Conservation (phyloP, 2,888 invertebrate species). For the Temnothorax rugatulus region DNA sequence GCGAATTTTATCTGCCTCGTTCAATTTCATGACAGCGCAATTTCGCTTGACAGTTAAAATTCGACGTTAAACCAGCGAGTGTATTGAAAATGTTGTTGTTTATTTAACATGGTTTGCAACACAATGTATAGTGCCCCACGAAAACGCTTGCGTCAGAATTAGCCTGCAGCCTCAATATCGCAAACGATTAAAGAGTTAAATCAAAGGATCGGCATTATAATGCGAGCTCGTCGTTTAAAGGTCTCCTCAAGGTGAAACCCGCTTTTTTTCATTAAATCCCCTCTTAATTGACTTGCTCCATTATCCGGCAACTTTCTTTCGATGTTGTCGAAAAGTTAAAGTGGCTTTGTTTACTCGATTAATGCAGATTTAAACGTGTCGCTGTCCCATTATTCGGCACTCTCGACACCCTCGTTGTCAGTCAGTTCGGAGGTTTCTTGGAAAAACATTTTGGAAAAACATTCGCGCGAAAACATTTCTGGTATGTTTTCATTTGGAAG, state of each 20-base stretch:
- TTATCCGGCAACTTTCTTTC: slow-evolving; percentile 7
- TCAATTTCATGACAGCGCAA: slow-evolving; percentile 10
- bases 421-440: background rate
- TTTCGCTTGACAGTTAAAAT: slow-evolving; percentile 26
- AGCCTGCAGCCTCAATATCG: background rate
- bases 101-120: slow-evolving; percentile 4
- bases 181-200: background rate
- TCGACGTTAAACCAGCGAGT: background rate
- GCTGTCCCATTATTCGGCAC: background rate
- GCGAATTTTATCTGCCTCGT: slow-evolving; percentile 22
- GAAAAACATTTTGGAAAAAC: background rate
- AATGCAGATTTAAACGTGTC: background rate
- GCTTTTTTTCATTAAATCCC: slow-evolving; percentile 9
- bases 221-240: too few species aligned
- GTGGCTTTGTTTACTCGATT: background rate
- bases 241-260: background rate
- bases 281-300: slow-evolving; percentile 11
- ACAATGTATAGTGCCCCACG: background rate
- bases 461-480: slow-evolving; percentile 21
- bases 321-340: background rate
- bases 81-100: slow-evolving; percentile 33
- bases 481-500: background rate
- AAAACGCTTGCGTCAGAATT: background rate
- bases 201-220: slow-evolving; percentile 11
- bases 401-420: background rate